phyloP scores from a whole-genome alignment of 1,140 invertebrate genomes.

The Andrena cerasifolii region DNA sequence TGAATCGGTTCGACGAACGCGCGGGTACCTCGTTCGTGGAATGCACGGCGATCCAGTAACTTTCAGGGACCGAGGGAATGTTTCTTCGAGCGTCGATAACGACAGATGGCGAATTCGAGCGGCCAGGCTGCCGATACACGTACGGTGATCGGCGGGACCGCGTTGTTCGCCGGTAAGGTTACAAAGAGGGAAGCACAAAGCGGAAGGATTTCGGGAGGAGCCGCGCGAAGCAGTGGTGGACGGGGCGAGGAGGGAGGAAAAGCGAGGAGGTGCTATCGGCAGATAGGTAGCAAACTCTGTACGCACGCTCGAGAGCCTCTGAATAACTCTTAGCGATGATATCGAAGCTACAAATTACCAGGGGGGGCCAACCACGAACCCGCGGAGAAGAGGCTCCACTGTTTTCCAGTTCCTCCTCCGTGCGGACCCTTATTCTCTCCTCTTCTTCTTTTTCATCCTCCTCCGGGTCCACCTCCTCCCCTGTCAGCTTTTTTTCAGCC shows the following conservation, averaged over 20 bases:
- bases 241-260: conserved; percentile 11
- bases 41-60: background rate
- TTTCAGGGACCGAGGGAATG: background rate
- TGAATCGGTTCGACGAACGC: conserved; percentile 6
- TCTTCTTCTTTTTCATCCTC: conserved; percentile 25
- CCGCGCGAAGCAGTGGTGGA: too few relatives aligned
- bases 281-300: conserved; percentile 67
- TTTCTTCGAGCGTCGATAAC: background rate
- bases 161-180: conserved; percentile 17
- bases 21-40: background rate
- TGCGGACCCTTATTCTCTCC: conserved; percentile 4
- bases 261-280: conserved; percentile 59
- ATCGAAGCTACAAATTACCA: conserved; percentile 72
- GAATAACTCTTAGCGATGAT: conserved; percentile 71
- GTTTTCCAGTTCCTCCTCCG: conserved; percentile 57
- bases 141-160: background rate
- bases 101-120: background rate
- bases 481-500: background rate
- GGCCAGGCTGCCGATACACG: too few relatives aligned
- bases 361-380: conserved; percentile 64
- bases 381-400: conserved; percentile 38
- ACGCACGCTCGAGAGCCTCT: conserved; percentile 60
- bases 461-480: conserved; percentile 27
- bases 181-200: conserved; percentile 29
- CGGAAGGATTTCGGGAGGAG: conserved; percentile 33